A percentile compares a stretch with the other conserved stretches of the same genome.
Conservation (phyloP, 2,888 invertebrate genomes). For the Drosophila trichaetosa region DNA sequence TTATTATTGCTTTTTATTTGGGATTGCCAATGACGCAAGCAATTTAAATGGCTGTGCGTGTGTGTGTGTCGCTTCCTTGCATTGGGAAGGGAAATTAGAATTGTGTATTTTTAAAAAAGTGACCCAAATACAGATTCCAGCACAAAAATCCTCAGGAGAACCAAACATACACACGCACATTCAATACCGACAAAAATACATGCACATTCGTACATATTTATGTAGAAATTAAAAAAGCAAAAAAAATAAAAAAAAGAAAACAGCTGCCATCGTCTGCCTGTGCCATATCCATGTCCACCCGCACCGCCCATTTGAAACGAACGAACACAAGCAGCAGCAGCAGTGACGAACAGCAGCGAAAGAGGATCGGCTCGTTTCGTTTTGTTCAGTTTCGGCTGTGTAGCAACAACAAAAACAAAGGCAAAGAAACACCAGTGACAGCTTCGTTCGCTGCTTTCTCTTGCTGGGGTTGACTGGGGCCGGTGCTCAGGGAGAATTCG, state of each 20-base stretch:
- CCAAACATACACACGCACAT: slow-evolving; percentile 6
- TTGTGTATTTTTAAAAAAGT: slow-evolving; percentile 74
- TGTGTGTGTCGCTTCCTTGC: slow-evolving; percentile 57
- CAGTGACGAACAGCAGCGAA: slow-evolving; percentile 11
- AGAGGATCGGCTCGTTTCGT: slow-evolving; percentile 43
- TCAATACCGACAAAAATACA: background rate
- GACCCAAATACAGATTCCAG: slow-evolving; percentile 68
- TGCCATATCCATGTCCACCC: slow-evolving; percentile 54
- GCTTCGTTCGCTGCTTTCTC: slow-evolving; percentile 66
- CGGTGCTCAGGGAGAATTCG: slow-evolving; percentile 48
- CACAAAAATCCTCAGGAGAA: slow-evolving; percentile 51
- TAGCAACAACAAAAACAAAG: slow-evolving; percentile 54
- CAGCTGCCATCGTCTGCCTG: slow-evolving; percentile 42
- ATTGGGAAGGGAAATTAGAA: slow-evolving; percentile 52
- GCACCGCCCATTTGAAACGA: slow-evolving; percentile 45
- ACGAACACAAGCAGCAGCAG: slow-evolving; percentile 16
- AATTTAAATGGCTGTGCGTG: slow-evolving; percentile 18
- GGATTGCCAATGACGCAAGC: slow-evolving; percentile 53
- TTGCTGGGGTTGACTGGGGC: slow-evolving; percentile 51
- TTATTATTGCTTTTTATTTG: slow-evolving; percentile 34
- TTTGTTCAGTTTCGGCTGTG: slow-evolving; percentile 7
- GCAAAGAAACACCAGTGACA: slow-evolving; percentile 22
- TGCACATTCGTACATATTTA: background rate
- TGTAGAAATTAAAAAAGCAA: slow-evolving; percentile 14
- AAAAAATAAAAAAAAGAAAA: background rate